Evolutionary conservation across 2,113 vertebrate species (phyloP), one percentile per base, ranked within the genome.

Genomic region (Podarcis raffonei): DNA sequence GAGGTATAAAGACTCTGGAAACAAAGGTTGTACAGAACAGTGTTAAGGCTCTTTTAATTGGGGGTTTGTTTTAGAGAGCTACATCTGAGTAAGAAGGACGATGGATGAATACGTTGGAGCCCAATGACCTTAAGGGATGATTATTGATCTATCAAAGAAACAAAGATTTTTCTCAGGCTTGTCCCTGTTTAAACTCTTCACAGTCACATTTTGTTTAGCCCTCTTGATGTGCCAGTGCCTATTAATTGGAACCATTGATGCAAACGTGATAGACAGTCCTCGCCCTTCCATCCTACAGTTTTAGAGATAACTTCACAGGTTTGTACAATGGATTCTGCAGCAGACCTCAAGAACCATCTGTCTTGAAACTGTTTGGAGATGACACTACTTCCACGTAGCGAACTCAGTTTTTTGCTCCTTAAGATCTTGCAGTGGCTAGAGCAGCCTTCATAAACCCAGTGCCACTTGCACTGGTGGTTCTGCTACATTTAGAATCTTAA

Each of bases 11-110:
- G 89, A 95, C 93, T 96, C 91, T 95, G 95, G 87, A 95, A 94
- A 93, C n/a, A 81, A 79, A 92, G 91, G 6, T 0, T 93, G 95
- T 96, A 96, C 94, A 96, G 95, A 95, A 95, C 77, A 80, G 92
- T 92, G 87, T 68, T 93, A 86, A 88, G 94, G 90, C 83, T 90
- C 91, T 91, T 94, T 90, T 95, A 89, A 92, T 92, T 92, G 89
- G 92, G 82, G 91, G 94, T 96, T 83, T 89, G 92, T 95, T 96
- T 94, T 94, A 94, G 92, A 96, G 85, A 91, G 92, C 94, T 95
- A 90, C 93, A 91, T 92, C 90, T 90, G 94, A 93, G 91, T 94
- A 93, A 94, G 89, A 94, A 86, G 69, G 93, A 89, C 91, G 94
- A 85, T 89, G 91, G 87, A 94, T 91, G 94, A 94, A 94, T 91